Evolutionary conservation across 2,888 invertebrate genomes (phyloP).

Genomic region (Helobdella robusta): DNA sequence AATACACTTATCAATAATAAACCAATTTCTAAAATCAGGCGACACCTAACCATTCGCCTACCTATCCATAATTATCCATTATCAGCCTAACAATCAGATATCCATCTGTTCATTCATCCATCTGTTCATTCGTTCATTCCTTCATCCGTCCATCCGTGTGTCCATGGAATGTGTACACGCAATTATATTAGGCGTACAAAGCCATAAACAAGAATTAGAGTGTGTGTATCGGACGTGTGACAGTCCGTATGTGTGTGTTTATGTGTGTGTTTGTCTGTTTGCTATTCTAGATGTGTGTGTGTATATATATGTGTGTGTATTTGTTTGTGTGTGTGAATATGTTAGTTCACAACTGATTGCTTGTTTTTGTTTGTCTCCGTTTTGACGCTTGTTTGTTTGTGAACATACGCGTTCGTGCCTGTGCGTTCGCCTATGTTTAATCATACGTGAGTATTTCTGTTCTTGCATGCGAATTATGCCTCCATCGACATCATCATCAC

Average conservation of each 20-base stretch:
- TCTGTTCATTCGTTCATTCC: too few species aligned
- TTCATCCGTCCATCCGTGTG: too few species aligned
- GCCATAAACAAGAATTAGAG: constrained; percentile 14
- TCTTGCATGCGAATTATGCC: background rate
- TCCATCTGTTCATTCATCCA: too few species aligned
- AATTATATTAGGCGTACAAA: constrained; percentile 9
- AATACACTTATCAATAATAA: too few species aligned
- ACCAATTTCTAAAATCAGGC: too few species aligned
- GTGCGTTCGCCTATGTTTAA: background rate
- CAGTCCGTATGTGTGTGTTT: background rate
- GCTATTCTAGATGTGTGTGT: background rate
- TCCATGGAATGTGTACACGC: too few species aligned
- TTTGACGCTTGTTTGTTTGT: background rate
- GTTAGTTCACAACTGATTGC: background rate
- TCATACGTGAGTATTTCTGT: background rate
- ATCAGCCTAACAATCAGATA: too few species aligned
- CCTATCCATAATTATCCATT: too few species aligned
- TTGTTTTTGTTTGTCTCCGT: background rate
- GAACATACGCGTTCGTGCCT: background rate
- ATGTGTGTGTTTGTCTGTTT: background rate
- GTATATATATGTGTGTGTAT: constrained; percentile 1
- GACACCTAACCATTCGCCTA: too few species aligned
- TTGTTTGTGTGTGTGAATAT: background rate
- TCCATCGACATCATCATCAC: background rate
- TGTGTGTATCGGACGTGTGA: background rate